Evolutionary conservation across 2,888 invertebrate species (phyloP).

Genomic region (Pyrgus malvae): DNA sequence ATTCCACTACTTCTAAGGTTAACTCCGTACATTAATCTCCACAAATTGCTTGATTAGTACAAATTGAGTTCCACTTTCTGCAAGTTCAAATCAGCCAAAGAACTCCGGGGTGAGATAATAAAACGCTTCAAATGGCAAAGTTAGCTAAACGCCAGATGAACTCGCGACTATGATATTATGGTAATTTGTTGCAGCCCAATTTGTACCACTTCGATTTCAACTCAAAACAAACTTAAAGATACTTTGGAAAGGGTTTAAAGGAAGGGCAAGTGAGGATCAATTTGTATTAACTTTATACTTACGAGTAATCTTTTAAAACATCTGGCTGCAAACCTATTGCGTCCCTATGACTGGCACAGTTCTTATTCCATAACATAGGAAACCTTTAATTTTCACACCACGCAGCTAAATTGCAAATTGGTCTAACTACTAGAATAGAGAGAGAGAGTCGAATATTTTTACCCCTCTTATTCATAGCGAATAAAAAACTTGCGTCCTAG

Average conservation of each 20-base stretch:
- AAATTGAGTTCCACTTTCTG: slow-evolving; percentile 45
- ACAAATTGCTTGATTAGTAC: slow-evolving; percentile 14
- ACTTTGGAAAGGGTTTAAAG: slow-evolving; percentile 7
- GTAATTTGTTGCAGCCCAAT: slow-evolving; percentile 77
- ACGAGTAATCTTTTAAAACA: no score
- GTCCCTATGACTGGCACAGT: no score
- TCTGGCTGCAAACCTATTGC: no score
- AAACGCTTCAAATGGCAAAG: slow-evolving; percentile 56
- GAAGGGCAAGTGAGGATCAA: slow-evolving; percentile 4
- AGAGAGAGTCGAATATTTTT: no score
- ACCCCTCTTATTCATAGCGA: no score
- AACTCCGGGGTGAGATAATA: slow-evolving; percentile 68
- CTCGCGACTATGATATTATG: slow-evolving; percentile 72
- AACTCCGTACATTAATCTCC: background rate
- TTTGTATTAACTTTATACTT: no score
- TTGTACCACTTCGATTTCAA: slow-evolving; percentile 67
- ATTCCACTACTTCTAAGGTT: background rate
- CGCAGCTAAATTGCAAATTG: no score
- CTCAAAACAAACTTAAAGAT: slow-evolving; percentile 57
- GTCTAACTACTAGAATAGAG: no score
- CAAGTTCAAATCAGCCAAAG: slow-evolving; percentile 73
- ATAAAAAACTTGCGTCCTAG: no score
- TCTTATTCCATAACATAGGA: no score
- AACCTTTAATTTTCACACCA: no score
- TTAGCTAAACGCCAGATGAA: slow-evolving; percentile 79